phyloP scores from a whole-genome alignment of 2,113 vertebrate species.

The Megaptera novaeangliae region DNA sequence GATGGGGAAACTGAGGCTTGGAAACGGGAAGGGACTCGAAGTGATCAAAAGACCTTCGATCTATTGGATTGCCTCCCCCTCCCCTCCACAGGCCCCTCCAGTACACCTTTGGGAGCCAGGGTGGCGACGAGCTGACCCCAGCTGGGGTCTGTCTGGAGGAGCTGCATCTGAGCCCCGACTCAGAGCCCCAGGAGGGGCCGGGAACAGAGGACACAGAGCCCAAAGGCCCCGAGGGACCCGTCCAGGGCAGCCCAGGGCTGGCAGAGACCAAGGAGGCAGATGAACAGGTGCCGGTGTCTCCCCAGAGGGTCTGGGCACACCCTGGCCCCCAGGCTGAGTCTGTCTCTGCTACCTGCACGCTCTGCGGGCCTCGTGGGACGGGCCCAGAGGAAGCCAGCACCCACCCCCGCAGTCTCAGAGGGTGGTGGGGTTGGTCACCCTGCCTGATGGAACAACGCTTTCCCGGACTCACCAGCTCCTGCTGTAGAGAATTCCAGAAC shows the following conservation, averaged over 20 bases:
- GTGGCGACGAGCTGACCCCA: constrained; percentile 64
- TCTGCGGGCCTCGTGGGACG: fast-evolving
- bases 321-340: fast-evolving
- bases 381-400: not conserved
- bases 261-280: not conserved
- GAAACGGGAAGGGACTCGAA: not conserved
- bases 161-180: constrained; percentile 76
- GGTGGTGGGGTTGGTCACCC: not conserved
- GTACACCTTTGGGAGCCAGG: constrained; percentile 48
- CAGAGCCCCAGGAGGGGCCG: constrained; percentile 70
- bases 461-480: not conserved
- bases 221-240: fast-evolving
- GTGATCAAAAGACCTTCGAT: fast-evolving
- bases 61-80: fast-evolving
- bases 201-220: constrained; percentile 63
- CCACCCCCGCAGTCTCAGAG: not conserved
- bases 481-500: not conserved
- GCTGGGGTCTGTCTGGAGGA: constrained; percentile 82
- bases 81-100: constrained; percentile 54
- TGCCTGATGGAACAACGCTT: too few relatives aligned
- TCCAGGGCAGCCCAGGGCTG: fast-evolving
- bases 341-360: not conserved
- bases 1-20: not conserved
- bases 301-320: fast-evolving
- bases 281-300: not conserved